Evolutionary conservation across 2,797 vertebrate genomes (phyloP).

Genomic region (Dermochelys coriacea): DNA sequence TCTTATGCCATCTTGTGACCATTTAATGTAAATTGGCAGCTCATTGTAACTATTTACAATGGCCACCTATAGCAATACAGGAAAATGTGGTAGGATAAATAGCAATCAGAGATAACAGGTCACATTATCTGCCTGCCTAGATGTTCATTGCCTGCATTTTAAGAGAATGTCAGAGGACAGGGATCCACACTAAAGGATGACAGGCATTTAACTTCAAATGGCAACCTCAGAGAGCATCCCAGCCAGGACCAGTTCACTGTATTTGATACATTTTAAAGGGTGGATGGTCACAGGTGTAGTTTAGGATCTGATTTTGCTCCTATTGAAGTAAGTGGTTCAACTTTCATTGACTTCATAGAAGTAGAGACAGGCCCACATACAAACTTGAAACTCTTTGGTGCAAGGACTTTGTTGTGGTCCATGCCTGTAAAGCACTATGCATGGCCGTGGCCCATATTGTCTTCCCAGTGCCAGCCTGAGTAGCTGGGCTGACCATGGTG

Average conservation of each 20-base stretch:
- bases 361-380: background rate
- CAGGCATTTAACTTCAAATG: no score
- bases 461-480: background rate
- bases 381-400: background rate
- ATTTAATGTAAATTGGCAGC: background rate
- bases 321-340: background rate
- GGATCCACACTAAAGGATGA: fast-evolving
- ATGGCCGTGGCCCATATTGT: background rate
- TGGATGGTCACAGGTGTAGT: background rate
- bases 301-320: background rate
- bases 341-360: background rate
- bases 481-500: background rate
- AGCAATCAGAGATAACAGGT: background rate
- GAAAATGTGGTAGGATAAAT: background rate
- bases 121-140: background rate
- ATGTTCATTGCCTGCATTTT: background rate
- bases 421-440: background rate
- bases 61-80: background rate
- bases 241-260: fast-evolving
- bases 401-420: no score
- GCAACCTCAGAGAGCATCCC: background rate
- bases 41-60: background rate
- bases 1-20: slow-evolving; percentile 74
- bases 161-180: fast-evolving
- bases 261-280: background rate